Evolutionary conservation across 2,797 vertebrate species (phyloP).

Genomic region (Hephaestus fuliginosus): DNA sequence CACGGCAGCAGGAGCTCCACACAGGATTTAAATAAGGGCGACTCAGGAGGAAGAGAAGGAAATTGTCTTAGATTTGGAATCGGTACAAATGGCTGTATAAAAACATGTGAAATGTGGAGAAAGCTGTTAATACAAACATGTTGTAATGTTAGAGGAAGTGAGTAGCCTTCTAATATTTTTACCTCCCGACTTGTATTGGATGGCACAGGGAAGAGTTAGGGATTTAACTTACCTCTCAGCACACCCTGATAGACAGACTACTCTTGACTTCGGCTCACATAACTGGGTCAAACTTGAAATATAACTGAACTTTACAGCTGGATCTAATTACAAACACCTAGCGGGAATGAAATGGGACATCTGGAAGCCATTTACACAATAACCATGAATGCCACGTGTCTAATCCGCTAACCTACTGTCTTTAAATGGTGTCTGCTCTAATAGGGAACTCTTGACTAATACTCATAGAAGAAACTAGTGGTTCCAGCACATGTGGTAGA

Average conservation of each 20-base stretch:
- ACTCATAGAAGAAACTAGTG: neutral
- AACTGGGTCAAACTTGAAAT: conserved; percentile 39
- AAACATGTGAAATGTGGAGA: conserved; percentile 67
- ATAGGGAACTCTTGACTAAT: conserved; percentile 29
- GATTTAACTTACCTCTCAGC: conserved; percentile 23
- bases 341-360: conserved; percentile 46
- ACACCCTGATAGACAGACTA: conserved; percentile 19
- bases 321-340: conserved; percentile 47
- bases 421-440: conserved; percentile 51
- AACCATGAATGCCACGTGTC: conserved; percentile 38
- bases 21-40: conserved; percentile 53
- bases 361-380: conserved; percentile 54
- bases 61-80: conserved; percentile 67
- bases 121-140: conserved; percentile 58
- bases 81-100: conserved; percentile 48
- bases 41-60: conserved; percentile 68
- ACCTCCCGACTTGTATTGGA: conserved; percentile 15
- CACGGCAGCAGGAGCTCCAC: conserved; percentile 56
- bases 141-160: conserved; percentile 27
- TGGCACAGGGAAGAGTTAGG: conserved; percentile 20
- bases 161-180: conserved; percentile 14
- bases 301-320: conserved; percentile 46
- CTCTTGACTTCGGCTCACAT: conserved; percentile 31
- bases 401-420: conserved; percentile 45
- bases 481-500: conserved; percentile 44